Percentiles rank a stretch among this genome's conserved stretches.
Evolutionary conservation across 2,888 invertebrate genomes (phyloP).

Genomic region (Limnephilus lunatus): DNA sequence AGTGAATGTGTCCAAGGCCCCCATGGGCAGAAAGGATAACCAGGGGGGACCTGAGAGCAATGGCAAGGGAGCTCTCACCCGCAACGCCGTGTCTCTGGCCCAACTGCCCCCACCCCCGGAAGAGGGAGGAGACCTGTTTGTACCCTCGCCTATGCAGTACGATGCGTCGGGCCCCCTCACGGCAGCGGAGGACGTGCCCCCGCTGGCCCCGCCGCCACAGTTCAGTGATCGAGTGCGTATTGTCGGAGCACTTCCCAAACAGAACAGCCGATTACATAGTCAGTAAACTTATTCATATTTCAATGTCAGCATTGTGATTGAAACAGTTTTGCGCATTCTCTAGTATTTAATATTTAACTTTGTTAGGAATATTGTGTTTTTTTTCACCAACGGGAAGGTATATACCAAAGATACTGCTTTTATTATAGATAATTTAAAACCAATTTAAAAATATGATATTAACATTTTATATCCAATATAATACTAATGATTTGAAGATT

Average conservation of each 20-base stretch:
- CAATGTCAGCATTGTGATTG: constrained; percentile 21
- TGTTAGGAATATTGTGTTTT: constrained; percentile 43
- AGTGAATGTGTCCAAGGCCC: constrained; percentile 72
- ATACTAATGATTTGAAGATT: constrained; percentile 27
- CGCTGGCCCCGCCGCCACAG: constrained; percentile 92
- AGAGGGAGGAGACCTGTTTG: constrained; percentile 80
- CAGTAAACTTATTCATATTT: constrained; percentile 68
- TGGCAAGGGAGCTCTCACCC: constrained; percentile 74
- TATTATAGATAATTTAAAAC: constrained; percentile 57
- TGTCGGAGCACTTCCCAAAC: constrained; percentile 90
- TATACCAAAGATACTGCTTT: constrained; percentile 66
- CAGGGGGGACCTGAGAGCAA: constrained; percentile 66
- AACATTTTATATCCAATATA: constrained; percentile 46
- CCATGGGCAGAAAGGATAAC: constrained; percentile 67
- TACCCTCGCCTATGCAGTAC: constrained; percentile 81
- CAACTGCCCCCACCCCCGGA: constrained; percentile 90
- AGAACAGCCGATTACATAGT: constrained; percentile 75
- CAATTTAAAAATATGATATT: constrained; percentile 45
- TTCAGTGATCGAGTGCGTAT: constrained; percentile 93
- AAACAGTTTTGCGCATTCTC: constrained; percentile 19
- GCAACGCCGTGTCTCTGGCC: constrained; percentile 86
- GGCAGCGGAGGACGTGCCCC: constrained; percentile 69
- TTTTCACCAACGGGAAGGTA: constrained; percentile 50
- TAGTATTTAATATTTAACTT: constrained; percentile 41
- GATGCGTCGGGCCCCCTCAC: constrained; percentile 70